A percentile compares a stretch with the other conserved stretches of the same genome.
Evolutionary conservation across 1,140 invertebrate genomes (phyloP).

Genomic region (Cydia splendana): DNA sequence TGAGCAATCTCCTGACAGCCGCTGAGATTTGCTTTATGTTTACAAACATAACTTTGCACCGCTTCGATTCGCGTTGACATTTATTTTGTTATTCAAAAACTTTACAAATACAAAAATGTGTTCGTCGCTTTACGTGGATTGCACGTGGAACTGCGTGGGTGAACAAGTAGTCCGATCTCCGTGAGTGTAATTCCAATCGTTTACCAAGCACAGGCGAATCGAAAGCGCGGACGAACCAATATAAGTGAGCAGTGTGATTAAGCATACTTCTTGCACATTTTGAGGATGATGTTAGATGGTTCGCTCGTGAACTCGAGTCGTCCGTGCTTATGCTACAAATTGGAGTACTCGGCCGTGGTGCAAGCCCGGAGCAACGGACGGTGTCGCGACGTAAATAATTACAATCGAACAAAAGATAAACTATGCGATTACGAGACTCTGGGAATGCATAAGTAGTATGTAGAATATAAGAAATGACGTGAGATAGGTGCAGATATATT

Average conservation of each 20-base stretch:
- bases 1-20: no score
- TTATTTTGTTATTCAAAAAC: background rate
- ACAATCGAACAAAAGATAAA: constrained; percentile 33
- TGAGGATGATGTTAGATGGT: background rate
- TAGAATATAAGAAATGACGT: background rate
- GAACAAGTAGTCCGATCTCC: constrained; percentile 55
- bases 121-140: constrained; percentile 13
- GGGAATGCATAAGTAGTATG: constrained; percentile 5
- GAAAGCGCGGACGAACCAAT: background rate
- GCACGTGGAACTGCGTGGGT: constrained; percentile 58
- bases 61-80: background rate
- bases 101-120: constrained; percentile 10
- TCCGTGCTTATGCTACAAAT: background rate
- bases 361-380: constrained; percentile 28
- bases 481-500: background rate
- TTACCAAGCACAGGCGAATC: background rate
- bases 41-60: background rate
- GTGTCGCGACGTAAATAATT: constrained; percentile 26
- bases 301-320: background rate
- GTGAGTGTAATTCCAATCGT: background rate
- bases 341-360: background rate
- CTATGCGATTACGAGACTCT: constrained; percentile 24
- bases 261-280: background rate
- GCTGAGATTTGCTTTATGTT: background rate
- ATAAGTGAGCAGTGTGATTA: background rate